These are phyloP conservation scores for Irena cyanogastra DNA, from an alignment of 2,113 vertebrate species.

Conservation along the genomic window DNA sequence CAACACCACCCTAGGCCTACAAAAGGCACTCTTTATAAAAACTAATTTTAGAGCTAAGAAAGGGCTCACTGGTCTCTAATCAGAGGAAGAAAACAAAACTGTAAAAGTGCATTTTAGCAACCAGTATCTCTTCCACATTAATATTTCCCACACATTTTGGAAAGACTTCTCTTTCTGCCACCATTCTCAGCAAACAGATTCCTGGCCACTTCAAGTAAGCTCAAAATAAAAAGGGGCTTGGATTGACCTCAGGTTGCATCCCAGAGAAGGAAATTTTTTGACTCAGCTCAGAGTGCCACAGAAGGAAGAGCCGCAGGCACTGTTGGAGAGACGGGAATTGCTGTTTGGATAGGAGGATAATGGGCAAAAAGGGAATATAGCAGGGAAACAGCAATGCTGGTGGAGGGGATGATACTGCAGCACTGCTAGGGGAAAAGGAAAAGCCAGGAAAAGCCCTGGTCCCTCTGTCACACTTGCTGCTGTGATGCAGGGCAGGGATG, in stretches of 20 bases:
- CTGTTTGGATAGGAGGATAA: background rate
- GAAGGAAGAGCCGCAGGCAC: rapidly evolving
- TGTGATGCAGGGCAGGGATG: background rate
- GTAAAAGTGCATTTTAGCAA: background rate
- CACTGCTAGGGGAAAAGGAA: background rate
- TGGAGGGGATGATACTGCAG: background rate
- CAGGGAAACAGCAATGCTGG: background rate
- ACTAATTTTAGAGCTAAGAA: background rate
- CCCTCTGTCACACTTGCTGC: background rate
- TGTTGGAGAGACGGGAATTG: background rate
- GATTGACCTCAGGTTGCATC: background rate
- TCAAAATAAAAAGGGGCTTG: background rate
- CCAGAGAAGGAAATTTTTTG: background rate
- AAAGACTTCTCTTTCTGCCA: background rate
- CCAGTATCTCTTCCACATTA: background rate
- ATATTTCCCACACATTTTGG: background rate
- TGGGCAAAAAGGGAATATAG: background rate
- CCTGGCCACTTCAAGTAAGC: background rate
- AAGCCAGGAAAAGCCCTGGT: background rate
- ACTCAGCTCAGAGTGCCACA: background rate
- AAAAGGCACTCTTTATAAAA: background rate
- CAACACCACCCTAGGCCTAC: background rate
- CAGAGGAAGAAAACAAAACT: background rate
- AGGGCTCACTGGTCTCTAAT: background rate
- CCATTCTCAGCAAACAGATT: background rate